Percentiles rank a stretch among this genome's conserved stretches.
phyloP scores from a whole-genome alignment of 2,888 invertebrate species.

The Drosophila leonis region DNA sequence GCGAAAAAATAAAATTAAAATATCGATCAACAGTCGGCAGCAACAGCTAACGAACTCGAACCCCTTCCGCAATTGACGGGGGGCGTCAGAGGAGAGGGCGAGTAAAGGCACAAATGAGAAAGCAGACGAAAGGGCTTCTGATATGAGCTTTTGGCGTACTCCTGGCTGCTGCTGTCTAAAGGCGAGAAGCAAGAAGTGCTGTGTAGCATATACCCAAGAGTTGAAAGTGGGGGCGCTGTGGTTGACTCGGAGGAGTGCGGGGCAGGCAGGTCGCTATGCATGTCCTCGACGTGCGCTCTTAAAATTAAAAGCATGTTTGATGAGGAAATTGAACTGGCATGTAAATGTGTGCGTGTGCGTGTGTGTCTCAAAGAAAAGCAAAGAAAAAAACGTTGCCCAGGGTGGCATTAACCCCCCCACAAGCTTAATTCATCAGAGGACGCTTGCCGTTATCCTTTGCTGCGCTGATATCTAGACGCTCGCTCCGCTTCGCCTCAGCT shows the following conservation, averaged over 20 bases:
- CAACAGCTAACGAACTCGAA: conserved; percentile 81
- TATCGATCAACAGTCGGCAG: conserved; percentile 82
- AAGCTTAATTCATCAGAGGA: conserved; percentile 69
- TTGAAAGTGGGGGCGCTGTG: conserved; percentile 2
- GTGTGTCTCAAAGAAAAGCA: conserved; percentile 21
- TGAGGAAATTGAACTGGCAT: conserved; percentile 79
- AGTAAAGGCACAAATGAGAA: conserved; percentile 57
- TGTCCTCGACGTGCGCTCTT: conserved; percentile 69
- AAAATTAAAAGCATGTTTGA: conserved; percentile 80
- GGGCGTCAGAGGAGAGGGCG: conserved; percentile 41
- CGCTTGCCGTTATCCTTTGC: conserved; percentile 59
- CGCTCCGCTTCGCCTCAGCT: conserved; percentile 6
- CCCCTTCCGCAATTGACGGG: conserved; percentile 69
- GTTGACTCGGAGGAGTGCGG: conserved; percentile 1
- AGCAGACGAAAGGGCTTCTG: conserved; percentile 66
- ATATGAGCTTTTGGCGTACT: conserved; percentile 57
- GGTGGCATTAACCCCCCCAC: conserved; percentile 58
- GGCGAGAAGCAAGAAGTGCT: conserved; percentile 25
- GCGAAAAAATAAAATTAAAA: conserved; percentile 82
- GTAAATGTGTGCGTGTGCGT: conserved; percentile 28
- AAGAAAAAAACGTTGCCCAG: conserved; percentile 49
- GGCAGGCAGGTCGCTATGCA: conserved; percentile 36
- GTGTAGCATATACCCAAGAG: conserved; percentile 9
- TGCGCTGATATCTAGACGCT: conserved; percentile 41
- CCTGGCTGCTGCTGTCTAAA: conserved; percentile 52